These are phyloP conservation scores for Venustoraphidia nigricollis DNA, from an alignment of 2,888 invertebrate species.

Conservation along the genomic window DNA sequence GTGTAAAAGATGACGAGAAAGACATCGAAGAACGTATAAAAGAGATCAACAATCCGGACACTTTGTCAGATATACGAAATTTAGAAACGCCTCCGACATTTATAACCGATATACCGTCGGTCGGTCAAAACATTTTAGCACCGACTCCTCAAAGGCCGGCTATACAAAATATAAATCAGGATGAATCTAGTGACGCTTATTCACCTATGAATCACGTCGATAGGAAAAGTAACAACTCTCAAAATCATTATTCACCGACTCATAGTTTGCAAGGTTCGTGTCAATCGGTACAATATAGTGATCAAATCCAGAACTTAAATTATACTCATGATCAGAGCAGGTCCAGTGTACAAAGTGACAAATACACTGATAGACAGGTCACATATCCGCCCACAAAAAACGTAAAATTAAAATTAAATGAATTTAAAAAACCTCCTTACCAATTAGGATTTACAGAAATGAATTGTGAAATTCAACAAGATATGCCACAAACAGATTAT, in stretches of 20 bases:
- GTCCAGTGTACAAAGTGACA: no score
- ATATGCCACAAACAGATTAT: no score
- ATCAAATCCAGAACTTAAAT: no score
- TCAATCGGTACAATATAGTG: neutral
- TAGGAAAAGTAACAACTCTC: neutral
- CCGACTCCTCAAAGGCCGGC: slow-evolving; percentile 13
- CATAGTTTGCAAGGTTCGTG: neutral
- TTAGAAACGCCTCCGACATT: slow-evolving; percentile 11
- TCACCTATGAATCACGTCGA: no score
- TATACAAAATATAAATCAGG: neutral
- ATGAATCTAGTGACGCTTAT: neutral
- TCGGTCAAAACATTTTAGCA: slow-evolving; percentile 10
- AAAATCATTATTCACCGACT: neutral
- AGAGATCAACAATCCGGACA: neutral
- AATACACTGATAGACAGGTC: no score
- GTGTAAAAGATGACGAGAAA: neutral
- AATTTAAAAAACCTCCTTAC: no score
- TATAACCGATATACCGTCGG: slow-evolving; percentile 12
- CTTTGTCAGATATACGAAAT: no score
- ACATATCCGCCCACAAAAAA: no score
- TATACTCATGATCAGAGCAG: no score
- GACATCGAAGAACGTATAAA: neutral
- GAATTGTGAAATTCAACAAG: no score
- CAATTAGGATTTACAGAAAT: no score
- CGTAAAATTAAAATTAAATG: no score